These are phyloP conservation scores for Rhorus exstirpatorius DNA, from an alignment of 2,888 invertebrate genomes.

Conservation along the genomic window DNA sequence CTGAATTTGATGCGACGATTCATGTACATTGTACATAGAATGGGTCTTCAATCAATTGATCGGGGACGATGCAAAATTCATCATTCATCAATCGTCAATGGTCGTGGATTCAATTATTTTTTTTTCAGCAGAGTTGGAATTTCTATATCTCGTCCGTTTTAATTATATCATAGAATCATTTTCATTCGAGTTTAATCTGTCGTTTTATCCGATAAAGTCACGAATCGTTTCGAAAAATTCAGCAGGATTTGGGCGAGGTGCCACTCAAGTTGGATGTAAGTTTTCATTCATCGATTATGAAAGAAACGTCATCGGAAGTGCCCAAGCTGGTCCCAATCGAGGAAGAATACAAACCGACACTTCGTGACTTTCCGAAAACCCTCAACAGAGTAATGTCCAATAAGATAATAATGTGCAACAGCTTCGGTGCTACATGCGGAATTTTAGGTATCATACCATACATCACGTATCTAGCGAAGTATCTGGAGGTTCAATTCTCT, in stretches of 20 bases:
- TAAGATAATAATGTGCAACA: conserved; percentile 90
- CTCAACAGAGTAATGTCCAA: conserved; percentile 89
- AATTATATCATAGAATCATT: background rate
- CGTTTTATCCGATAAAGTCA: background rate
- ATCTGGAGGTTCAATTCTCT: conserved; percentile 91
- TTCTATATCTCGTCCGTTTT: no score
- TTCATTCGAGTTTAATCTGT: background rate
- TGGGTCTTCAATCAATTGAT: no score
- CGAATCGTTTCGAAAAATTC: background rate
- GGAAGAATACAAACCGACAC: conserved; percentile 78
- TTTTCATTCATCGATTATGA: conserved; percentile 64
- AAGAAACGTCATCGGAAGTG: conserved; percentile 64
- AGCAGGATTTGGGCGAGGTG: conserved; percentile 78
- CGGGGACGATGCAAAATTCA: no score
- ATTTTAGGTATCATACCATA: conserved; percentile 89
- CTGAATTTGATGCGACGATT: background rate
- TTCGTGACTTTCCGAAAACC: conserved; percentile 88
- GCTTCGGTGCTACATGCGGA: conserved; percentile 89
- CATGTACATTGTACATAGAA: no score
- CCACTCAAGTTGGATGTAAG: conserved; percentile 77
- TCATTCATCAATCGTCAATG: no score
- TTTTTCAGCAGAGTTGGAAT: no score
- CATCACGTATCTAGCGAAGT: conserved; percentile 91
- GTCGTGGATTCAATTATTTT: no score
- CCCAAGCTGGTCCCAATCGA: conserved; percentile 54